Evolutionary conservation across 2,113 vertebrate genomes (phyloP), one percentile per base, ranked within the genome.

Genomic region (Dicentrarchus labrax): DNA sequence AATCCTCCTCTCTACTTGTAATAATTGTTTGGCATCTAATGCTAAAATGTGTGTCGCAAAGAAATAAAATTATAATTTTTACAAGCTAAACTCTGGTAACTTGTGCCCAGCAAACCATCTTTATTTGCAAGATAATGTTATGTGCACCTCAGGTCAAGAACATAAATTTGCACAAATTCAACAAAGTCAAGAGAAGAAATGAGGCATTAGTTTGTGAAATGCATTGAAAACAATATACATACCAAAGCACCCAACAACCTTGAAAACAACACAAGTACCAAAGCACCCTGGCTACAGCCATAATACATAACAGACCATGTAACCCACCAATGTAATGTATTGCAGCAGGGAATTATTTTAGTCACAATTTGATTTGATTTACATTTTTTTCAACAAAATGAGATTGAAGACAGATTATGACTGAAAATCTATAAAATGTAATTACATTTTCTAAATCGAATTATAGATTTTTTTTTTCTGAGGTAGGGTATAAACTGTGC

Each of bases 21-120:
- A 81, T 68, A 65, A 81, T 72, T 65, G 78, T 72, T 70, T 70
- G 65, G 41, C 30, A 10, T 8, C 45, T 54, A 70, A 78, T n/a
- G 19, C 62, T 17, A 61, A 56, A 19, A 76, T 30, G 9, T 51
- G 38, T 15, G 38, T 66, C 43, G 67, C 11, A 56, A 57, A 56
- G 16, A 56, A 43, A 68, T 51, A 17, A 30, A 41, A 0, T 30
- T 36, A 13, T 36, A 10, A 51, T 24, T 15, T 57, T n/a, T 30
- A 47, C 2, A 48, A 75, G 17, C 6, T 56, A 43, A 60, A 17
- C 11, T 69, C 12, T 56, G 57, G 43, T 22, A 16, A 70, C n/a
- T 4, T 51, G n/a, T 2, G 36, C 4, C 68, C 22, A 43, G 43
- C 12, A 51, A 13, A 66, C 8, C 21, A 1, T 0, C 8, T 5